Percentiles rank a stretch among this genome's conserved stretches.
phyloP scores from a whole-genome alignment of 2,113 vertebrate genomes.

The Marmota flaviventris region DNA sequence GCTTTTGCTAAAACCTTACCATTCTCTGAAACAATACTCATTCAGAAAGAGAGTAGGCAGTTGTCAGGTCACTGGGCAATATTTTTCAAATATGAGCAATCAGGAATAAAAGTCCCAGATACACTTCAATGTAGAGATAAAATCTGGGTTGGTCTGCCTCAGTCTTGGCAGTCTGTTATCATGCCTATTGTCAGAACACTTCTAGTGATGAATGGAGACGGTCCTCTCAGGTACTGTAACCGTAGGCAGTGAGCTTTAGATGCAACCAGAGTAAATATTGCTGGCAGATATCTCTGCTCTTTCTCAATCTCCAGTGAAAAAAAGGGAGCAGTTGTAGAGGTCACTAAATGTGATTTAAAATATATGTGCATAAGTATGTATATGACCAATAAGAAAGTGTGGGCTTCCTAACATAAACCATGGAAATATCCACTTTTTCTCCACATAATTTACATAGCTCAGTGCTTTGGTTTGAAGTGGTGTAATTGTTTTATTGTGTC shows the following conservation, averaged over 20 bases:
- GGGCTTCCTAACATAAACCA: not conserved
- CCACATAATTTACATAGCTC: not conserved
- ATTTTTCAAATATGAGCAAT: not conserved
- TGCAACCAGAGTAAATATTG: not conserved
- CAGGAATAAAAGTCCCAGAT: not conserved
- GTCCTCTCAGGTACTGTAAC: not conserved
- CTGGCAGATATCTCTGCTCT: not conserved
- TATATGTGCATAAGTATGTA: not conserved
- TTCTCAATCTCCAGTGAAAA: not conserved
- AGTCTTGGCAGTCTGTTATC: not conserved
- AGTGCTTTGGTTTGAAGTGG: not conserved
- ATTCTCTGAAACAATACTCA: not conserved
- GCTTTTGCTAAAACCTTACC: not conserved
- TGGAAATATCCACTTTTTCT: not conserved
- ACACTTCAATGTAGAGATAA: not conserved
- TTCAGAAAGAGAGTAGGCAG: not conserved
- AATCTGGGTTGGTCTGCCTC: not conserved
- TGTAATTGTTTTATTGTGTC: not conserved
- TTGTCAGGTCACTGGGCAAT: not conserved
- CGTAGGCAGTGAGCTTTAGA: not conserved
- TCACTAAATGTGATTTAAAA: not conserved
- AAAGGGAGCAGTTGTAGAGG: not conserved
- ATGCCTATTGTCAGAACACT: too few species aligned
- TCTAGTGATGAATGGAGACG: not conserved
- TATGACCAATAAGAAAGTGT: not conserved